Conservation (phyloP, 2,113 vertebrate species). For the Chiloscyllium plagiosum region DNA sequence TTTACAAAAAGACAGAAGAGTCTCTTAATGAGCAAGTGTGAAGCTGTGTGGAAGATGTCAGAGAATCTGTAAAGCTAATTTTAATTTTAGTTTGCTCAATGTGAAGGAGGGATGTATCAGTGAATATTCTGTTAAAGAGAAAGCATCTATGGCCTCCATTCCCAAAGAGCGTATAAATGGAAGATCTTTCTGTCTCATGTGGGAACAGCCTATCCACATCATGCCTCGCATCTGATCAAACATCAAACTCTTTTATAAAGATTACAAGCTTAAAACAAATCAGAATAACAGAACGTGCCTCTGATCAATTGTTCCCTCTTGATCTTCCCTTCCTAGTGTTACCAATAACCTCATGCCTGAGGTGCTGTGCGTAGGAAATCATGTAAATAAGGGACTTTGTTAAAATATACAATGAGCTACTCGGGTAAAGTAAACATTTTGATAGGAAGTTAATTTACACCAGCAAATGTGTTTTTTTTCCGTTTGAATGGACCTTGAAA, state of each 20-base stretch:
- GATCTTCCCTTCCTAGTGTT: neutral
- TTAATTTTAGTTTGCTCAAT: slow-evolving; percentile 7
- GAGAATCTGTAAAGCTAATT: neutral
- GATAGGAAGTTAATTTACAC: neutral
- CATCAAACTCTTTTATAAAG: neutral
- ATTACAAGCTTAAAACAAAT: neutral
- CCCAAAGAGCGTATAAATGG: neutral
- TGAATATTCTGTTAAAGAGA: neutral
- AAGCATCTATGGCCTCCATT: neutral
- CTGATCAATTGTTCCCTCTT: neutral
- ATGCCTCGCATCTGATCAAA: neutral
- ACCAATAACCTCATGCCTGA: neutral
- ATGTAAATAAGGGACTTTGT: neutral
- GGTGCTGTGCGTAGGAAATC: neutral
- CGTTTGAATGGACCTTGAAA: slow-evolving; percentile 14
- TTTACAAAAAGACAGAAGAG: neutral
- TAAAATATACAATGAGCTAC: neutral
- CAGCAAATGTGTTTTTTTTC: slow-evolving; percentile 16
- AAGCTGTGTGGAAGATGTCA: neutral
- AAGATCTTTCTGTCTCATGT: neutral
- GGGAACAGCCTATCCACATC: neutral
- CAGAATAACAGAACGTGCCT: neutral
- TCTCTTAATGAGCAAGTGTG: neutral
- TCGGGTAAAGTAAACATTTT: slow-evolving; percentile 2
- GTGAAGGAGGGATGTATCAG: neutral